Evolutionary conservation across 2,888 invertebrate species (phyloP), one percentile per base, ranked within the genome.

Genomic region (Rhingia rostrata): DNA sequence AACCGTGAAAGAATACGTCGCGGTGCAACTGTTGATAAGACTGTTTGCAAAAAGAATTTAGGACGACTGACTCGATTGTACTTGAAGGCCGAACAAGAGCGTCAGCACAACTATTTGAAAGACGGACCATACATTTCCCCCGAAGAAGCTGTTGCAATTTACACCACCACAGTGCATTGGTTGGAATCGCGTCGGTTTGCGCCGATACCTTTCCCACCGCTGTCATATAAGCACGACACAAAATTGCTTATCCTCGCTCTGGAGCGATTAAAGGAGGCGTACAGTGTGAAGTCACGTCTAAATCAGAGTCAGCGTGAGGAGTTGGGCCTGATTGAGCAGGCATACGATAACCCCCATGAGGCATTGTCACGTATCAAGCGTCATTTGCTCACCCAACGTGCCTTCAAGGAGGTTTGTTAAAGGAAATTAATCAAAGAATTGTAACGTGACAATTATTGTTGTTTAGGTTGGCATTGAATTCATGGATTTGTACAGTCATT

Each of bases 151-250:
- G 99, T 99, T 10, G 99, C 99, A 37, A 99, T 99, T 90, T 99
- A 99, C 92, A 99, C 99, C 0, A 99, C 99, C 0, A 99, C 99
- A 2, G 99, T 99, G 0, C 99, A 99, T 93, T 99, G 99, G 99
- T 93, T 99, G 86, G 99, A 99, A 91, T 99, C 98, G 0, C 93
- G 99, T 56, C 94, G 99, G 86, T 99, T 99, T 92, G 99, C 99
- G 0, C 99, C 99, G 0, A 99, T 99, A 88, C 99, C 99, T 0
- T 99, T 99, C 93, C 99, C 99, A 3, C 99, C 99, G 0, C 93
- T 99, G 0, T 99, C 99, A 0, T 99, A 99, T 93, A 99, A 99
- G 90, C 99, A 99, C 91, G 99, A 99, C 93, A 99, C 99, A 0
- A 99, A 99, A 90, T 93, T 99, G 63, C 93, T 99, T 12, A 99